Conservation (phyloP, 1,140 invertebrate genomes). For the Vanessa atalanta region DNA sequence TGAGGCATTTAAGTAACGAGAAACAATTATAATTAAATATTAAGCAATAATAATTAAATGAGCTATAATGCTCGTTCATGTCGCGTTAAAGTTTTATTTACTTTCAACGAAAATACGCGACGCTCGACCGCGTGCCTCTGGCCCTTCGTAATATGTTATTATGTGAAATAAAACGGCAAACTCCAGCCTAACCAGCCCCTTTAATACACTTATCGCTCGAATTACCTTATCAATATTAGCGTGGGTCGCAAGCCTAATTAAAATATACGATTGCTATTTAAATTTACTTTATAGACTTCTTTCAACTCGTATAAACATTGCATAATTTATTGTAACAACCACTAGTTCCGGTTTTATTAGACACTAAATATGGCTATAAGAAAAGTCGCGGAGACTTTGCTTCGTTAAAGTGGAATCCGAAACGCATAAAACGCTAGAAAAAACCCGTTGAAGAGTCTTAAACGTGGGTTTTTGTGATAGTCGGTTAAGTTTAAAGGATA, state of each 20-base stretch:
- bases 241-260: constrained; percentile 54
- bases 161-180: constrained; percentile 70
- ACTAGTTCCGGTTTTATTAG: constrained; percentile 33
- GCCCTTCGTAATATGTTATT: constrained; percentile 73
- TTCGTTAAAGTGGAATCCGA: constrained; percentile 38
- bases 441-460: constrained; percentile 1
- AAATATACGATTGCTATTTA: constrained; percentile 51
- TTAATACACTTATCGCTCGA: constrained; percentile 44
- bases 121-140: constrained; percentile 47
- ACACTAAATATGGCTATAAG: constrained; percentile 19
- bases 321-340: constrained; percentile 24
- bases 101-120: constrained; percentile 56
- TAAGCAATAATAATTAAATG: constrained; percentile 19
- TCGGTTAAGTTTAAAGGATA: too few species aligned
- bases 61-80: constrained; percentile 48
- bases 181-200: constrained; percentile 42
- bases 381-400: constrained; percentile 25
- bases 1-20: constrained; percentile 21
- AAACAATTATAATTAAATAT: constrained; percentile 34
- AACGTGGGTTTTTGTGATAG: not conserved
- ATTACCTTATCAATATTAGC: constrained; percentile 64
- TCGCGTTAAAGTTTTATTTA: constrained; percentile 67
- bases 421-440: constrained; percentile 18
- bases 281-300: constrained; percentile 33
- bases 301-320: constrained; percentile 26